Base-by-base conservation (phyloP, 2,113 vertebrate species). In the Planiliza haematocheilus region DNA sequence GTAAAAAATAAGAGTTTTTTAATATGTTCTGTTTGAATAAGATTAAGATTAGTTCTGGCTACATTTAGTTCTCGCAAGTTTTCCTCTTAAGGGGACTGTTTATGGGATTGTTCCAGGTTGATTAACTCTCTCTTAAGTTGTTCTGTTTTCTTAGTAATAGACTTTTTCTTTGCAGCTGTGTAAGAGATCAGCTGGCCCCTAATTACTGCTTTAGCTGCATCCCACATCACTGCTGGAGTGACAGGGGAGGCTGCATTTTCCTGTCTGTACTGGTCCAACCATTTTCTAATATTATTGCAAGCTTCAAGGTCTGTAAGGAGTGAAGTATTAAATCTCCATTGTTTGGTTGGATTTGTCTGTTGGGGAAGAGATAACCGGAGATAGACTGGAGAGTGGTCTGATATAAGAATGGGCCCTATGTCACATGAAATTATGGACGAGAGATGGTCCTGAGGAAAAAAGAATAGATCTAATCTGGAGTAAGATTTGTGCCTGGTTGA, bases 381-480 rank as follows among this genome's bases (percentile, higher is more conserved):
- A 7, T 51, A 36, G 1, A 50, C 46, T 38, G 46, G 45, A 20
- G 24, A 63, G 3, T 63, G 45, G n/a, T 49, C 30, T 37, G 48
- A 65, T 51, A 21, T 52, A 41, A 65, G 63, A 53, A 30, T 53
- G 5, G 63, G 37, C 7, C 20, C 63, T 53, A 53, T 52, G 14
- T 4, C 2, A 12, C 63, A 64, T 2, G 30, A 64, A 6, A 39
- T 9, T 50, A 50, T 1, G 2, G 36, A 39, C 4, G 37, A 24
- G n/a, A n/a, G n/a, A n/a, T n/a, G n/a, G n/a, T n/a, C n/a, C n/a
- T n/a, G n/a, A n/a, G n/a, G n/a, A n/a, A n/a, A n/a, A n/a, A n/a
- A n/a, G n/a, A n/a, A n/a, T n/a, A n/a, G n/a, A n/a, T n/a, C n/a
- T n/a, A n/a, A n/a, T n/a, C n/a, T n/a, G n/a, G n/a, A n/a, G n/a